Evolutionary conservation across 2,888 invertebrate genomes (phyloP).

Genomic region (Limnephilus auricula): DNA sequence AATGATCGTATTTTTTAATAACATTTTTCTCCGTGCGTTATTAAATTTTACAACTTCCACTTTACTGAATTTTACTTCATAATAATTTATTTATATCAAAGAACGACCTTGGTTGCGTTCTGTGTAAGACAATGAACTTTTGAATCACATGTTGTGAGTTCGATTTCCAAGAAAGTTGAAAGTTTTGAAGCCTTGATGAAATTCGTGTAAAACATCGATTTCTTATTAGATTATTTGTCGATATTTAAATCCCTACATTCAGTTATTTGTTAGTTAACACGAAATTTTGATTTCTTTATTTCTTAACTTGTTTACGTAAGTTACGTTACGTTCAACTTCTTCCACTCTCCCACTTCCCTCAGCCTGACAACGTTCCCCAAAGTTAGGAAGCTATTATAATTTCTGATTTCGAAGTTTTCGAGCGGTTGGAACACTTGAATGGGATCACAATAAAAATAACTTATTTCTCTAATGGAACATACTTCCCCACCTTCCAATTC

Average conservation of each 20-base stretch:
- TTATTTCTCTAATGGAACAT: not conserved
- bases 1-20: no score
- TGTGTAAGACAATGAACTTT: not conserved
- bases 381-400: not conserved
- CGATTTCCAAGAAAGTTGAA: not conserved
- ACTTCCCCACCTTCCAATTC: not conserved
- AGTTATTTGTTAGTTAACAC: no score
- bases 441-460: not conserved
- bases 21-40: no score
- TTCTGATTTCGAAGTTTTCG: not conserved
- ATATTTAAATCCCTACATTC: no score
- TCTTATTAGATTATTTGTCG: no score
- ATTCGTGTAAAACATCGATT: not conserved
- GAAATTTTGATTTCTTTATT: no score
- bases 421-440: no score
- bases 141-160: not conserved
- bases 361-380: not conserved
- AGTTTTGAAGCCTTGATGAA: not conserved
- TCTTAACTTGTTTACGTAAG: no score
- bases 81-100: not conserved
- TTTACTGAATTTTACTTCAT: not conserved
- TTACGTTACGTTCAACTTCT: not conserved
- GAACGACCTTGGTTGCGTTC: not conserved
- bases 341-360: not conserved
- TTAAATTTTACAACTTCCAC: not conserved